Base-by-base conservation (phyloP, 2,797 vertebrate genomes). In the Passerculus sandwichensis region DNA sequence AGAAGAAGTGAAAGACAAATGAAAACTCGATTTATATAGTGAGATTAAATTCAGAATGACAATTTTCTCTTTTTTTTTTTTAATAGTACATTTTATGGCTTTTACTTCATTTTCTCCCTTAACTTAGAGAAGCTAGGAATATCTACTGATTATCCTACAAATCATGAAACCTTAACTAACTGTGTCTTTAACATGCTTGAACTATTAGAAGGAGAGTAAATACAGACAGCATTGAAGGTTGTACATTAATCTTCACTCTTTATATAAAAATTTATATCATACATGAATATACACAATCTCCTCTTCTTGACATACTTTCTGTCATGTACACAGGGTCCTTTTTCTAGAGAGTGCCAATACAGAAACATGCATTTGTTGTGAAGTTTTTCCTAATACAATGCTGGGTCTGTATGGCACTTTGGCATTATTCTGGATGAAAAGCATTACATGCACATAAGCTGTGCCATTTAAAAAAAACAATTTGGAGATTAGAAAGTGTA, bases 391-490 rank as follows among this genome's bases (percentile, higher is more conserved):
- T 73, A 62, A 62, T 15, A 88, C 66, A 94, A 84, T 60, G 18
- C 45, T 4, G 64, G 71, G 17, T 56, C 71, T 82, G 81, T 91
- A 64, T 1, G 29, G 67, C 44, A 65, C 65, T 87, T 57, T 45
- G 50, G 78, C 93, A 85, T 88, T 93, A 80, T 80, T 94, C 57
- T 50, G 74, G 48, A 26, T 70, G 77, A 95, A 91, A 94, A 77
- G 54, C 60, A 57, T 59, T 85, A 66, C 45, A 34, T 6, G 53
- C 74, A 91, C 0, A 0, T 79, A 87, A 95, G 15, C 71, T 64
- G 30, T 57, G 67, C 30, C 53, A 67, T 87, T 95, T 29, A 70
- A 90, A 60, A 81, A 81, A 80, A 79, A 25, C 44, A 62, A 27
- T 54, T 27, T 91, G 53, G 60, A 85, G 69, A 61, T 57, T 42